These are phyloP conservation scores for Troides aeacus DNA, from an alignment of 2,888 invertebrate species.

Conservation along the genomic window DNA sequence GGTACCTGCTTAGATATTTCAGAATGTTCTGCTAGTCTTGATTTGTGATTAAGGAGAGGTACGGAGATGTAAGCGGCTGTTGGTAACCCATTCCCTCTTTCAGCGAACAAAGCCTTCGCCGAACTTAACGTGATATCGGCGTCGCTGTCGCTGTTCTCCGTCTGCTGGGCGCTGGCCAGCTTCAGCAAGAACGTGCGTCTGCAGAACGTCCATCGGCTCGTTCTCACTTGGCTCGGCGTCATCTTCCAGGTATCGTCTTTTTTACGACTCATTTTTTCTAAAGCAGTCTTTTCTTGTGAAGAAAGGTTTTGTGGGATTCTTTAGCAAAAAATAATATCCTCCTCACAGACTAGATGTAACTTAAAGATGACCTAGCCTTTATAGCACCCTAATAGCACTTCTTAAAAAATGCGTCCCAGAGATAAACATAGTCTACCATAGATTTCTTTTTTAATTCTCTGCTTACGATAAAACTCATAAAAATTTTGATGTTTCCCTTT, in stretches of 20 bases:
- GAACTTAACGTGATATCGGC: slow-evolving; percentile 91
- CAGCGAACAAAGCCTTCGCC: slow-evolving; percentile 81
- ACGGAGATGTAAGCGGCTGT: background rate
- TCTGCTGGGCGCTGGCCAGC: slow-evolving; percentile 94
- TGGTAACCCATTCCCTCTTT: slow-evolving; percentile 24
- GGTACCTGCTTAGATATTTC: no score
- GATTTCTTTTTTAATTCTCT: no score
- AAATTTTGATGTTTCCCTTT: no score
- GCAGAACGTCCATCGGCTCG: slow-evolving; percentile 90
- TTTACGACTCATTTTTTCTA: background rate
- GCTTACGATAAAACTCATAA: no score
- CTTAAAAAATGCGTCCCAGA: no score
- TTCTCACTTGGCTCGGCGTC: slow-evolving; percentile 90
- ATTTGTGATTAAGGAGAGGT: background rate
- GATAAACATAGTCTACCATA: no score
- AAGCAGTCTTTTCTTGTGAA: no score
- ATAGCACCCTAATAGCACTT: no score
- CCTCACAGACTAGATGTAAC: no score
- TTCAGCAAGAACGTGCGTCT: slow-evolving; percentile 92
- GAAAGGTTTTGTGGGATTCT: no score
- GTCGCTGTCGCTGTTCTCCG: slow-evolving; percentile 89
- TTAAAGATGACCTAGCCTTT: no score
- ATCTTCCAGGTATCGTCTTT: slow-evolving; percentile 82
- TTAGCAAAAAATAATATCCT: no score
- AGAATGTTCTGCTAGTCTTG: background rate